Evolutionary conservation across 2,888 invertebrate genomes (phyloP).

Genomic region (Drosophila algonquin): DNA sequence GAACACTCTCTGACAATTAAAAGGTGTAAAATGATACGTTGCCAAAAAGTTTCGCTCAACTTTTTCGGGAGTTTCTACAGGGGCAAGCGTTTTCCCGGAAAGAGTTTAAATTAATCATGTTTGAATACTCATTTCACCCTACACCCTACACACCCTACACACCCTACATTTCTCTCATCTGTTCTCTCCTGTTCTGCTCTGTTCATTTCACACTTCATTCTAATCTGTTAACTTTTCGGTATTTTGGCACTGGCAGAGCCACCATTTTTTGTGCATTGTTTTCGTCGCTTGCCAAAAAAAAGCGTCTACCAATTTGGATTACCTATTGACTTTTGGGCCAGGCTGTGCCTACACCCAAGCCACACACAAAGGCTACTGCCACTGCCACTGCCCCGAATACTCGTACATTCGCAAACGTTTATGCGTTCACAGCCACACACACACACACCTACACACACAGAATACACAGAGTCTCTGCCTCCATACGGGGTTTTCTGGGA

Average conservation of each 20-base stretch:
- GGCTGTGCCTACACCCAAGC: slow-evolving; percentile 25
- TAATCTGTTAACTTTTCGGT: slow-evolving; percentile 63
- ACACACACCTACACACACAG: slow-evolving; percentile 8
- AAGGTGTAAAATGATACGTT: slow-evolving; percentile 46
- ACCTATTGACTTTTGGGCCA: slow-evolving; percentile 62
- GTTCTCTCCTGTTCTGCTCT: slow-evolving; percentile 11
- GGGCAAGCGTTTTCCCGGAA: background rate
- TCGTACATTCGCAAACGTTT: slow-evolving; percentile 5
- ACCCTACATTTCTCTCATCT: background rate
- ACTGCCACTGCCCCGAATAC: slow-evolving; percentile 25
- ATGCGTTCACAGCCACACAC: too few relatives aligned
- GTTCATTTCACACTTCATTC: slow-evolving; percentile 61
- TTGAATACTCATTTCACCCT: background rate
- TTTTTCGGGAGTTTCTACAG: background rate
- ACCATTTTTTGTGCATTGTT: slow-evolving; percentile 10
- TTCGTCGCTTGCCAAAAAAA: slow-evolving; percentile 45
- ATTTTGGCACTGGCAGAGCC: slow-evolving; percentile 32
- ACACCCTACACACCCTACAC: too few relatives aligned
- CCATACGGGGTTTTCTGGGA: background rate
- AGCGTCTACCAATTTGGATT: slow-evolving; percentile 56
- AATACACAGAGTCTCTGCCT: slow-evolving; percentile 11
- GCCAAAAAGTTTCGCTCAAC: slow-evolving; percentile 31
- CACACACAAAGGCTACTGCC: slow-evolving; percentile 6
- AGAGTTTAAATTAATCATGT: slow-evolving; percentile 25
- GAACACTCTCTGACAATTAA: slow-evolving; percentile 27